Percentiles rank a stretch among this genome's conserved stretches.
Conservation (phyloP, 2,113 vertebrate species). For the Entelurus aequoreus region DNA sequence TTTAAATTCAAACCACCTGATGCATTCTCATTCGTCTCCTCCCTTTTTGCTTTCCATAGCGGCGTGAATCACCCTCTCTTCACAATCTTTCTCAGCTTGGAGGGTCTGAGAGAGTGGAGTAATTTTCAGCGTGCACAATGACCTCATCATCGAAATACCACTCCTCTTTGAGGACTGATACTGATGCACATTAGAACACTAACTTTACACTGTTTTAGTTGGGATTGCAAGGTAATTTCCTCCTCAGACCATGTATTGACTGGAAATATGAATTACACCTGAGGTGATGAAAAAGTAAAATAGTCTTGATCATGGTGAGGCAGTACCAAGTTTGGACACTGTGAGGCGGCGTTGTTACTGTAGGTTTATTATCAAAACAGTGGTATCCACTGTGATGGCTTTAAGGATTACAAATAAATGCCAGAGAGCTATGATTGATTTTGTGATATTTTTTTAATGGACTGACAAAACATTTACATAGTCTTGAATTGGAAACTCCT, state of each 20-base stretch:
- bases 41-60: constrained; percentile 4
- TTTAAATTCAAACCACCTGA: constrained; percentile 31
- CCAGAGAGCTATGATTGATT: not conserved
- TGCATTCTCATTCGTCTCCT: not conserved
- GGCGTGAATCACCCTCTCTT: not conserved
- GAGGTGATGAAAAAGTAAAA: no score
- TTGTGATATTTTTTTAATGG: no score
- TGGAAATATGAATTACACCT: no score
- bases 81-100: not conserved
- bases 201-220: no score
- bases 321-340: constrained; percentile 44
- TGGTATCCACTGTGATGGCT: not conserved
- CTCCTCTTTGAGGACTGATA: no score
- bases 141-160: not conserved
- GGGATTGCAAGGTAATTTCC: no score
- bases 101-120: constrained; percentile 6
- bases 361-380: no score
- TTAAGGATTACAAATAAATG: not conserved
- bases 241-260: no score
- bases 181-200: no score
- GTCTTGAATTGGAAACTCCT: no score
- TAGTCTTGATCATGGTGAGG: constrained; percentile 10
- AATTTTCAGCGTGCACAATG: constrained; percentile 6
- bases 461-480: no score
- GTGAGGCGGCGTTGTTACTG: constrained; percentile 48